Percentiles rank a stretch among this genome's conserved stretches.
These are phyloP conservation scores for Limnephilus rhombicus DNA, from an alignment of 2,888 invertebrate species.

Conservation along the genomic window DNA sequence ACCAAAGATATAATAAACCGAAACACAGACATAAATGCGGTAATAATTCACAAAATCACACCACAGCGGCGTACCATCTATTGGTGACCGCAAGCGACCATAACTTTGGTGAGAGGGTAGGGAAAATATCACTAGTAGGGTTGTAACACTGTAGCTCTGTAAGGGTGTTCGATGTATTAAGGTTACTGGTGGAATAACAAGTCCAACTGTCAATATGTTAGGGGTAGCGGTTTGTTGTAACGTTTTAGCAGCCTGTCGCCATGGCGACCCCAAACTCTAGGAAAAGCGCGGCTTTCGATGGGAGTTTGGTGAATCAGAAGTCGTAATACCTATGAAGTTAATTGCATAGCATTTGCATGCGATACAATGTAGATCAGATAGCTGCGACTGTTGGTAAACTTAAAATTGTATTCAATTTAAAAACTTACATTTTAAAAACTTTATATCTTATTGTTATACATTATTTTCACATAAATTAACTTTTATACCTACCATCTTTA, in stretches of 20 bases:
- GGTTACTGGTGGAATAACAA: constrained; percentile 6
- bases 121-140: background rate
- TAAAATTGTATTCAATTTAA: too few relatives aligned
- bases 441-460: too few relatives aligned
- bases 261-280: background rate
- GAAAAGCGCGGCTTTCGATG: background rate
- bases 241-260: constrained; percentile 14
- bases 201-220: background rate
- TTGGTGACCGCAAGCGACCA: background rate
- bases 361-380: background rate
- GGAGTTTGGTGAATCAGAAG: background rate
- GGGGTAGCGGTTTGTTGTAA: constrained; percentile 33
- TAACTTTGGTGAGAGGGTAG: background rate
- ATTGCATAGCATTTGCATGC: background rate
- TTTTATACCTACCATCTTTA: too few relatives aligned
- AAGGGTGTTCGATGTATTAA: background rate
- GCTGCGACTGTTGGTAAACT: background rate
- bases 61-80: background rate
- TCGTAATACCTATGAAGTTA: background rate
- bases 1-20: background rate
- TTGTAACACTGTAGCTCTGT: background rate
- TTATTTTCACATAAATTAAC: too few relatives aligned
- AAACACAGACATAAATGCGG: background rate
- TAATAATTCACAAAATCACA: background rate
- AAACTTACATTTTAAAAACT: too few relatives aligned